Evolutionary conservation across 1,140 invertebrate genomes (phyloP), one percentile per base, ranked within the genome.

Genomic region (Conopomorpha cramerella): DNA sequence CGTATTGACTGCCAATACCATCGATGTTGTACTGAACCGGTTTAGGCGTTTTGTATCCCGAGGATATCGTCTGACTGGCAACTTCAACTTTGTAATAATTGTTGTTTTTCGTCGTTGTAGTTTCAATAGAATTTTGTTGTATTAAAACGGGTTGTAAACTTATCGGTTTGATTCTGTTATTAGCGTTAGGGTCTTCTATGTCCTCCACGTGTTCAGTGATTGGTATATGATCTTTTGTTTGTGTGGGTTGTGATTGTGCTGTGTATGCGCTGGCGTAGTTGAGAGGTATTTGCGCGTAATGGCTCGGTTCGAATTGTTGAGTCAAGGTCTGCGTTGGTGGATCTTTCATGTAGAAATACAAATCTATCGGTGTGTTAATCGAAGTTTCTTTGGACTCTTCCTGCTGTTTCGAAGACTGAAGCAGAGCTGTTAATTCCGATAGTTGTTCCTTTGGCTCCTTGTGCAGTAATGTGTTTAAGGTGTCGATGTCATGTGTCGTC

Each of bases 181-280:
- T 32, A 36, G 46, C 38, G 32, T 51, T 54, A 3, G 56, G 51
- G 41, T 78, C 54, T 43, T 59, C 57, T 28, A 68, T 56, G 37
- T 77, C 73, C 37, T 73, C 60, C 10, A 74, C 48, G 28, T 76
- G 58, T 56, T 79, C 72, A 34, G 55, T 74, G 6, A 79, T 76
- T 3, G 73, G 72, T 23, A 45, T 77, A 26, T 73, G 45, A 40
- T 77, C 72, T 47, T 61, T 66, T 3, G 48, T 16, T 26, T 45
- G 30, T n/a, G n/a, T n/a, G n/a, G n/a, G n/a, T n/a, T n/a, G n/a
- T n/a, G n/a, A n/a, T n/a, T n/a, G n/a, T 27, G 46, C 40, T 30
- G 43, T 37, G 16, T 50, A 55, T 8, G 39, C 36, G 30, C 42
- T 54, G 14, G 54, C 42, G 10, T 61, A 57, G 8, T 37, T 48